These are phyloP conservation scores for Opisthocomus hoazin DNA, from an alignment of 2,113 vertebrate species.

Conservation along the genomic window DNA sequence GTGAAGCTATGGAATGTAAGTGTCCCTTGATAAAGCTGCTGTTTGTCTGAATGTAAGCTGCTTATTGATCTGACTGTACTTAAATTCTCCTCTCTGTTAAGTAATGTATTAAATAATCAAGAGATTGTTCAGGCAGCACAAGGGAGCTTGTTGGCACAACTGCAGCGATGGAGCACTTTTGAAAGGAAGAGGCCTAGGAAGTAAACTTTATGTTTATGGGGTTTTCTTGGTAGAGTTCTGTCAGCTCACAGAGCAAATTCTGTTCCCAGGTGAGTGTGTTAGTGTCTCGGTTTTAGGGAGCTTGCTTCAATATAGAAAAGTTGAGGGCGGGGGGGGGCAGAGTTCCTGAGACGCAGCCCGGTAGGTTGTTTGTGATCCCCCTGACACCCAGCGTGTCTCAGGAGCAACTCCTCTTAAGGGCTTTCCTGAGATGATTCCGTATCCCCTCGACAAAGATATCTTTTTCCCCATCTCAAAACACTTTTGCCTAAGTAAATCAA, in stretches of 20 bases:
- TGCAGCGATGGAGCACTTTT: not conserved
- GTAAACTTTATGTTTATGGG: not conserved
- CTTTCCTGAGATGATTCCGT: not conserved
- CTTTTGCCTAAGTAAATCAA: not conserved
- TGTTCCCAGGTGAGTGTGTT: not conserved
- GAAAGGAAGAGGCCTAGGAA: not conserved
- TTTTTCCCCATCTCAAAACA: not conserved
- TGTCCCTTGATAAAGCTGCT: not conserved
- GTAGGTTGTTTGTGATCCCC: not conserved
- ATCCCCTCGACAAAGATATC: not conserved
- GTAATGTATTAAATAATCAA: not conserved
- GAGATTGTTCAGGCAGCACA: not conserved
- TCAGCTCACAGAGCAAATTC: not conserved
- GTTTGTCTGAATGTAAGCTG: not conserved
- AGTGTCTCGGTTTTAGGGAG: not conserved
- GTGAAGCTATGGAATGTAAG: not conserved
- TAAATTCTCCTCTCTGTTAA: not conserved
- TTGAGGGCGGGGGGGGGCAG: rapidly evolving
- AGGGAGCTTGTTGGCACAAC: not conserved
- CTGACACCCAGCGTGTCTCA: not conserved
- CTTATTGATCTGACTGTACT: not conserved
- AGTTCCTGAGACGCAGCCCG: not conserved
- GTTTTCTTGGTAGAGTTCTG: not conserved
- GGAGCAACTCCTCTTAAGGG: not conserved
- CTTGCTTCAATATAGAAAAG: not conserved